Evolutionary conservation across 2,888 invertebrate genomes (phyloP).

Genomic region (Myathropa florea): DNA sequence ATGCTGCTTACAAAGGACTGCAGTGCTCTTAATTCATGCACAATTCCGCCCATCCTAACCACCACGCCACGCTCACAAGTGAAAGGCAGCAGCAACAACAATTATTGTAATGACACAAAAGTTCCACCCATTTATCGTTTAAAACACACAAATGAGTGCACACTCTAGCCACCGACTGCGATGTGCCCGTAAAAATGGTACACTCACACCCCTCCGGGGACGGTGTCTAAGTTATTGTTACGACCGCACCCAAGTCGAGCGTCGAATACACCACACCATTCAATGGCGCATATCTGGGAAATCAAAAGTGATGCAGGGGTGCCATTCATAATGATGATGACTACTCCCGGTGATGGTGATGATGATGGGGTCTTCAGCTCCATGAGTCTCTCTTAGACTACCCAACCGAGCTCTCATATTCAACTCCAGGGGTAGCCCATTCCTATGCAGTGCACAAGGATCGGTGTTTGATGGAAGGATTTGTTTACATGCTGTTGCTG

Average conservation of each 20-base stretch:
- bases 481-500: slow-evolving; percentile 36
- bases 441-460: slow-evolving; percentile 43
- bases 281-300: slow-evolving; percentile 21
- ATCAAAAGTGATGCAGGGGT: slow-evolving; percentile 39
- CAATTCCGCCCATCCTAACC: not conserved
- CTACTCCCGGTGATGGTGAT: slow-evolving; percentile 39
- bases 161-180: slow-evolving; percentile 2
- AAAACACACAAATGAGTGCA: slow-evolving; percentile 7
- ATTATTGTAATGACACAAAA: slow-evolving; percentile 37
- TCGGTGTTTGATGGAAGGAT: slow-evolving; percentile 28
- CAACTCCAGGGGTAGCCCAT: slow-evolving; percentile 3
- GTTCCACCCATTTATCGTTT: slow-evolving; percentile 25
- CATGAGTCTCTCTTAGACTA: slow-evolving; percentile 33
- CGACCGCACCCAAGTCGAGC: not conserved
- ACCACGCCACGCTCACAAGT: not conserved
- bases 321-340: slow-evolving; percentile 54
- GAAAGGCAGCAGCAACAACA: slow-evolving; percentile 11
- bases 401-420: not conserved
- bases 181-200: not conserved
- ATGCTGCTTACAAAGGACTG: not conserved
- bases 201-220: not conserved
- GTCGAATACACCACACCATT: not conserved
- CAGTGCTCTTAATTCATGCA: not conserved
- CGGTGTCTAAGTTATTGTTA: slow-evolving; percentile 28
- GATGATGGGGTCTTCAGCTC: slow-evolving; percentile 47